These are phyloP conservation scores for Peromyscus attwateri DNA, from an alignment of 2,797 vertebrate species.

Conservation along the genomic window DNA sequence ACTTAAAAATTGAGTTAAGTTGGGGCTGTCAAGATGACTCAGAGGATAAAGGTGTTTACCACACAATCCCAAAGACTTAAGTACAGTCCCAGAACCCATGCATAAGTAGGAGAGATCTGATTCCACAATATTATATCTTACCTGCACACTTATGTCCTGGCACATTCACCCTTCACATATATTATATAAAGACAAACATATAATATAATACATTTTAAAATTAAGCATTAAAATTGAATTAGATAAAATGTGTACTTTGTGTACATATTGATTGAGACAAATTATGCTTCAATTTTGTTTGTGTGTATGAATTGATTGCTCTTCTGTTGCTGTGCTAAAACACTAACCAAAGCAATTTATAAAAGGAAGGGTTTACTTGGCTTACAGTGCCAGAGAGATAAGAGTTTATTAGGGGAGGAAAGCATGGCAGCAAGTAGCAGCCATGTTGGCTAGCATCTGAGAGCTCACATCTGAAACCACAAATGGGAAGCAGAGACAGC, in stretches of 20 bases:
- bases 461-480: neutral
- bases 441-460: neutral
- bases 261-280: neutral
- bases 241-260: neutral
- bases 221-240: neutral
- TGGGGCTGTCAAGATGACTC: neutral
- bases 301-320: neutral
- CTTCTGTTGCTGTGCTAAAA: neutral
- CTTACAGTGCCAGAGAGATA: neutral
- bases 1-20: neutral
- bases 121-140: neutral
- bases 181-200: neutral
- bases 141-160: fast-evolving
- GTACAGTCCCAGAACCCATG: neutral
- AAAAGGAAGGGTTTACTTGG: neutral
- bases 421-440: neutral
- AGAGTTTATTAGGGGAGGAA: neutral
- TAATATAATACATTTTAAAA: neutral
- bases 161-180: neutral
- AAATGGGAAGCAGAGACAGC: neutral
- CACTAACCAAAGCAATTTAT: neutral
- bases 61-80: neutral
- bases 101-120: neutral
- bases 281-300: neutral
- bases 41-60: neutral